Percentiles rank a stretch among this genome's conserved stretches.
Evolutionary conservation across 2,113 vertebrate species (phyloP).

Genomic region (Saguinus midas): DNA sequence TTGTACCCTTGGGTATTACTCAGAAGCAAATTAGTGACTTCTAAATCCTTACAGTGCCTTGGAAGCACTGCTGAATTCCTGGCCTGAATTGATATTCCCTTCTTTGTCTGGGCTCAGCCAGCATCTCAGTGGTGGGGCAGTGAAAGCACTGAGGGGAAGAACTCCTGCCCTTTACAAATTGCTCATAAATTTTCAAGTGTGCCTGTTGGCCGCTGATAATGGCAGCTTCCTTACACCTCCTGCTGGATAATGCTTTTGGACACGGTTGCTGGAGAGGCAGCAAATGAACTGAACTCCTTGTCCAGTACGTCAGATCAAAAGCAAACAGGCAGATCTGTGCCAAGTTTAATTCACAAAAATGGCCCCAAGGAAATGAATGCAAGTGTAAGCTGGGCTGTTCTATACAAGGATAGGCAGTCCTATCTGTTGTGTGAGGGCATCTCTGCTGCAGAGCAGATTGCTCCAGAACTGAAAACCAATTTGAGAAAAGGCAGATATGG

Average conservation of each 20-base stretch:
- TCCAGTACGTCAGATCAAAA: constrained; percentile 73
- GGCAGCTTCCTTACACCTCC: constrained; percentile 75
- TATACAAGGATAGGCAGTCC: constrained; percentile 42
- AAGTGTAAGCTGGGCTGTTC: not conserved
- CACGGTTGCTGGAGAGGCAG: constrained; percentile 71
- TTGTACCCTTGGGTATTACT: not conserved
- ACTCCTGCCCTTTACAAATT: constrained; percentile 60
- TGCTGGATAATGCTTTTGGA: constrained; percentile 75
- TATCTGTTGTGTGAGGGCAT: constrained; percentile 32
- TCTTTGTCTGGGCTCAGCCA: not conserved
- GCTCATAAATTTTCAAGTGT: constrained; percentile 82
- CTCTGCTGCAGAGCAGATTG: constrained; percentile 31
- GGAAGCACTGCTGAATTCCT: not conserved
- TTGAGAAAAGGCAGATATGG: not conserved
- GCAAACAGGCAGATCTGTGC: constrained; percentile 57
- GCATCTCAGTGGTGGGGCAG: constrained; percentile 10
- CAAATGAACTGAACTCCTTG: constrained; percentile 77
- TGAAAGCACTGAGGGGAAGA: constrained; percentile 26
- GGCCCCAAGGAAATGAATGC: constrained; percentile 68
- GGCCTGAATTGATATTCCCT: constrained; percentile 1
- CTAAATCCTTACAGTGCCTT: not conserved
- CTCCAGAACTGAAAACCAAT: constrained; percentile 57
- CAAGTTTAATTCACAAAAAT: constrained; percentile 75
- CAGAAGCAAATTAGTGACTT: not conserved
- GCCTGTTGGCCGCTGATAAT: constrained; percentile 77